Percentiles rank a stretch among this genome's conserved stretches.
Conservation (phyloP, 2,797 vertebrate genomes). For the Phrynocephalus vlangalii region DNA sequence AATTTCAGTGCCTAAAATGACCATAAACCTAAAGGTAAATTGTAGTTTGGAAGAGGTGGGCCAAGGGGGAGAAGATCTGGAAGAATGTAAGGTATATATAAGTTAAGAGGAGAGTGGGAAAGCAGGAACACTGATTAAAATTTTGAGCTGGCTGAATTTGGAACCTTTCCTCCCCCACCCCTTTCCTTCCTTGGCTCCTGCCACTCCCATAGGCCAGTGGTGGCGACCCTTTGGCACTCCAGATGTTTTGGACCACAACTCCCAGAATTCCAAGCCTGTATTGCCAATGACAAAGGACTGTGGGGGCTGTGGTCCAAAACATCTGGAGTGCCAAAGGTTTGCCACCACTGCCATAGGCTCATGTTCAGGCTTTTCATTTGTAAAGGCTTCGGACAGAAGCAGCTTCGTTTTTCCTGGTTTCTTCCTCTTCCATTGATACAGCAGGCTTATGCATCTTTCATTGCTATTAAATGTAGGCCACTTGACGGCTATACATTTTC, state of each 20-base stretch:
- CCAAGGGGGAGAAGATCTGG: neutral
- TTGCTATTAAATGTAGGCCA: conserved; percentile 30
- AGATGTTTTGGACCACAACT: too few relatives aligned
- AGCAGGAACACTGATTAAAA: neutral
- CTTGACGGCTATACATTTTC: conserved; percentile 7
- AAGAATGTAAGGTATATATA: neutral
- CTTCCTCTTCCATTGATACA: neutral
- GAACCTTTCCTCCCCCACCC: neutral
- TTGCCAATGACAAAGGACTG: too few relatives aligned
- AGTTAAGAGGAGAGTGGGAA: neutral
- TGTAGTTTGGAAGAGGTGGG: neutral
- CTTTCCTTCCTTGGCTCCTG: neutral
- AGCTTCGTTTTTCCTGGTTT: conserved; percentile 13
- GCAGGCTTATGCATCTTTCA: conserved; percentile 8
- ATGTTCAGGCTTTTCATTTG: neutral
- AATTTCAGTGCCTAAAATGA: neutral
- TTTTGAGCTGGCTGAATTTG: neutral
- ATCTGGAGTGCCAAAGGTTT: too few relatives aligned
- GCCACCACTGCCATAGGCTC: neutral
- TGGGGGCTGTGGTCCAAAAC: too few relatives aligned
- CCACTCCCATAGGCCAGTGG: conserved; percentile 1
- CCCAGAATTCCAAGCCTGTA: too few relatives aligned
- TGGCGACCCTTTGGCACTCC: too few relatives aligned
- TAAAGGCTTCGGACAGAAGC: conserved; percentile 1
- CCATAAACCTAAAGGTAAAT: conserved; percentile 1